Evolutionary conservation across 2,113 vertebrate species (phyloP).

Genomic region (Bubo scandiacus): DNA sequence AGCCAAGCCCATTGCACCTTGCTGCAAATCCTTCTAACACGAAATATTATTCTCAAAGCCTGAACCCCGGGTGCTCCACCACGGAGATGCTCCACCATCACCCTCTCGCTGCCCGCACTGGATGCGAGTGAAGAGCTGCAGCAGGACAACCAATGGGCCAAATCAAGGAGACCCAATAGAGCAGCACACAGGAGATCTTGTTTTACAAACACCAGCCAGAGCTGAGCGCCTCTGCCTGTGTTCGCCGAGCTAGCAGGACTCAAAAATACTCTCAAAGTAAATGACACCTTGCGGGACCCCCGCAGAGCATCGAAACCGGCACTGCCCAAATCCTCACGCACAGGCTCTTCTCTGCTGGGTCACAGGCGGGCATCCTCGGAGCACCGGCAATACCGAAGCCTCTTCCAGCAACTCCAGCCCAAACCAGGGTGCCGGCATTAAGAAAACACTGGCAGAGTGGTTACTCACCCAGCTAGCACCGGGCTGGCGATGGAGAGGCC

Average conservation of each 20-base stretch:
- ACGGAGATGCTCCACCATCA: background rate
- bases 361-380: background rate
- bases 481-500: background rate
- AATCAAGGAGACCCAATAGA: fast-evolving
- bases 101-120: fast-evolving
- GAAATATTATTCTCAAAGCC: background rate
- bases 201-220: background rate
- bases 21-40: background rate
- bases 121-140: background rate
- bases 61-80: background rate
- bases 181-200: background rate
- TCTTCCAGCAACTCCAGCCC: background rate
- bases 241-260: background rate
- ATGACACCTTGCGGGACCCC: background rate
- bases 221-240: fast-evolving
- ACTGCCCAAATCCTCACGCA: background rate
- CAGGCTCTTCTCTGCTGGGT: too few species aligned
- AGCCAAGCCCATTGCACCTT: background rate
- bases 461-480: too few species aligned
- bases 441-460: background rate
- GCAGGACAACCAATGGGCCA: background rate
- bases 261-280: background rate
- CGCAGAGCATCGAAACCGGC: fast-evolving
- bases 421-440: background rate
- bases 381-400: fast-evolving